Evolutionary conservation across 2,797 vertebrate genomes (phyloP).

Genomic region (Cercopithecus hamlyni): DNA sequence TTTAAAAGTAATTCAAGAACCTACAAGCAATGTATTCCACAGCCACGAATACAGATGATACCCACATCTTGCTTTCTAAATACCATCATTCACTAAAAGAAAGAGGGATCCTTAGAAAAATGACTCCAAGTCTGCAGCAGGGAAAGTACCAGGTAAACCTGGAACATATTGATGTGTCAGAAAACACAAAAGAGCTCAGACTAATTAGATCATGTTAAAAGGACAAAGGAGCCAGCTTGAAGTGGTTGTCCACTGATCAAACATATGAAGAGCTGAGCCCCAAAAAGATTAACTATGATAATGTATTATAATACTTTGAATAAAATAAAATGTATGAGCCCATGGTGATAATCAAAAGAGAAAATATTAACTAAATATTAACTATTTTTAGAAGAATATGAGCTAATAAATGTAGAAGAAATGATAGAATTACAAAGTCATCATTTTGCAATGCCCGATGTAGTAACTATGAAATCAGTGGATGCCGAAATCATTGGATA

Average conservation of each 20-base stretch:
- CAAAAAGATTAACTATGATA: not conserved
- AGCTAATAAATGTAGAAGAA: not conserved
- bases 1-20: not conserved
- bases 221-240: not conserved
- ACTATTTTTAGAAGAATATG: not conserved
- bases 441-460: not conserved
- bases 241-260: not conserved
- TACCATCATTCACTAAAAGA: not conserved
- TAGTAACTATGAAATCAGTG: not conserved
- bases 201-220: not conserved
- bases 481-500: not conserved
- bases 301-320: not conserved
- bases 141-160: not conserved
- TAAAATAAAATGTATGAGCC: not conserved
- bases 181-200: not conserved
- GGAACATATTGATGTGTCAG: not conserved
- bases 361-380: not conserved
- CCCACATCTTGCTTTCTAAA: not conserved
- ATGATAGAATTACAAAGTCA: constrained; percentile 10
- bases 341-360: not conserved
- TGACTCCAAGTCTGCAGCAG: not conserved
- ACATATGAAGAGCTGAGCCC: not conserved
- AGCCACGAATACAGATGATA: not conserved
- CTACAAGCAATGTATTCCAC: not conserved
- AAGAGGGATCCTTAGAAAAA: not conserved